Percentiles rank a stretch among this genome's conserved stretches.
These are phyloP conservation scores for Theristicus caerulescens DNA, from an alignment of 2,113 vertebrate genomes.

Conservation along the genomic window DNA sequence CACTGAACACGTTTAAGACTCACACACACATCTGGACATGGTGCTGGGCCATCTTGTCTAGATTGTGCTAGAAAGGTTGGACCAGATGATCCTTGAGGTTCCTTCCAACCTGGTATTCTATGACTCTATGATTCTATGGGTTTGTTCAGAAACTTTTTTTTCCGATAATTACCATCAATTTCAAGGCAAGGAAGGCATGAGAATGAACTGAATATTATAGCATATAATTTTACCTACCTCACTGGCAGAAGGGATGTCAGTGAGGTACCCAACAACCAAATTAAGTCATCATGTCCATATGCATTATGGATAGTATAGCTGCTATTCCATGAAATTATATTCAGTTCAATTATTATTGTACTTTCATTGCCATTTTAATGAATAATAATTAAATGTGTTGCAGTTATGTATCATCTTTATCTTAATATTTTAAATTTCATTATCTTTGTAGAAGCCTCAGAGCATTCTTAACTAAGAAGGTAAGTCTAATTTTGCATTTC, in stretches of 20 bases:
- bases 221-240: background rate
- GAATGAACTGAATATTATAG: background rate
- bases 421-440: background rate
- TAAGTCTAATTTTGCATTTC: constrained; percentile 12
- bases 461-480: background rate
- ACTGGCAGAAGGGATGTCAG: background rate
- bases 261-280: background rate
- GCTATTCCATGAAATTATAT: background rate
- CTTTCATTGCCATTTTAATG: background rate
- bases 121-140: too few relatives aligned
- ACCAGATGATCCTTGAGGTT: too few relatives aligned
- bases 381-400: background rate
- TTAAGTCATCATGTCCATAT: background rate
- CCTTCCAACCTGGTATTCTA: too few relatives aligned
- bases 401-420: background rate
- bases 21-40: too few relatives aligned
- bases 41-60: too few relatives aligned
- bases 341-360: background rate
- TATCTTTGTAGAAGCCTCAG: background rate
- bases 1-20: too few relatives aligned
- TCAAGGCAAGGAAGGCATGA: background rate
- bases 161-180: background rate
- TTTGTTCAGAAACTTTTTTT: background rate
- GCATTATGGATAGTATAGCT: background rate
- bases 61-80: too few relatives aligned